phyloP scores from a whole-genome alignment of 2,113 vertebrate genomes.

The Hylia prasina region DNA sequence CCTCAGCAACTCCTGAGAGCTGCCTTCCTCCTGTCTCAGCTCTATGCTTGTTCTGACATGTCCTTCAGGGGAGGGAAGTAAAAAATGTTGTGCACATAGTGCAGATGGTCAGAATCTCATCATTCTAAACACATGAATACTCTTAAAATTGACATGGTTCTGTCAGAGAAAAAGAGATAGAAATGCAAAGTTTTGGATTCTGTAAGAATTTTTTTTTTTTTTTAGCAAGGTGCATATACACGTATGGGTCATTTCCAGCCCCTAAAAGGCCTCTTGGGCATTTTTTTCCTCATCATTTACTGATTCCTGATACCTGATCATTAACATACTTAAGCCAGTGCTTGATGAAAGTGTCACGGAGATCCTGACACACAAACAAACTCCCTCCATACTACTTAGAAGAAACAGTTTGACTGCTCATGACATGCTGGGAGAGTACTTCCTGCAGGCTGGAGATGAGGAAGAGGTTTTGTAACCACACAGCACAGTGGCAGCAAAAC shows the following conservation, averaged over 20 bases:
- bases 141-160: background rate
- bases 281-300: background rate
- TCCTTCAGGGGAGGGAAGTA: background rate
- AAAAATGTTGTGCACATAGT: background rate
- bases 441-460: background rate
- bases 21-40: background rate
- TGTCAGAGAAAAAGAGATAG: background rate
- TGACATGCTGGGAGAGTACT: background rate
- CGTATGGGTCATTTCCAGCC: rapidly evolving
- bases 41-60: background rate
- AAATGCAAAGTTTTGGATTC: background rate
- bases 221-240: no score
- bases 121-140: background rate
- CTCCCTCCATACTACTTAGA: rapidly evolving
- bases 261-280: background rate
- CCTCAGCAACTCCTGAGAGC: background rate
- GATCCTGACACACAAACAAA: background rate
- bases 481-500: background rate
- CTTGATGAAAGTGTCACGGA: background rate
- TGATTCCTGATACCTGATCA: background rate
- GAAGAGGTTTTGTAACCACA: background rate
- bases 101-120: background rate
- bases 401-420: rapidly evolving
- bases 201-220: background rate
- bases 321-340: background rate